These are phyloP conservation scores for Lates japonicus DNA, from an alignment of 2,797 vertebrate species.

Conservation along the genomic window DNA sequence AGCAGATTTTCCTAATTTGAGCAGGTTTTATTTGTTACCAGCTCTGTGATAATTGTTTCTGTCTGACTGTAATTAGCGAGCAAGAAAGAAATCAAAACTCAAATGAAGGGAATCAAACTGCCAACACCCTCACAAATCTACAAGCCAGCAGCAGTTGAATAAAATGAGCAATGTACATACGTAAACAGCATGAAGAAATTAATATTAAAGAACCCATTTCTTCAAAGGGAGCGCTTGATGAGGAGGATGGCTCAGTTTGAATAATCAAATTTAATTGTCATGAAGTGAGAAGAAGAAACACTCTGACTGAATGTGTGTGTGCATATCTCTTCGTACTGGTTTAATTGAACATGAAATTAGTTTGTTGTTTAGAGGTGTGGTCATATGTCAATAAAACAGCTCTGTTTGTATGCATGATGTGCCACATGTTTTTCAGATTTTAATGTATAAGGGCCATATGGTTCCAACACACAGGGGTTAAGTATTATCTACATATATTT, in stretches of 20 bases:
- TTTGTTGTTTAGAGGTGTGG: constrained; percentile 9
- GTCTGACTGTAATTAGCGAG: constrained; percentile 60
- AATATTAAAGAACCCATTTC: constrained; percentile 44
- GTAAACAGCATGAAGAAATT: constrained; percentile 36
- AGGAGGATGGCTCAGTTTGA: constrained; percentile 38
- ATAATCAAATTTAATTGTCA: constrained; percentile 56
- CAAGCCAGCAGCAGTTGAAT: constrained; percentile 48
- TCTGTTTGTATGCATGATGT: constrained; percentile 6
- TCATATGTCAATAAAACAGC: neutral
- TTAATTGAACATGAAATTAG: constrained; percentile 20
- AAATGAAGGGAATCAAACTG: constrained; percentile 54
- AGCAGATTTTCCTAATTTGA: constrained; percentile 41
- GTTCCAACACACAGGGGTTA: neutral
- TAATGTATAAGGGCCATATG: neutral
- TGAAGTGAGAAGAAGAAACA: constrained; percentile 19
- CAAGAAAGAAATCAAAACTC: constrained; percentile 62
- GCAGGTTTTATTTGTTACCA: constrained; percentile 58
- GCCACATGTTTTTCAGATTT: neutral
- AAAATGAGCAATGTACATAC: constrained; percentile 40
- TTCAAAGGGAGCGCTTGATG: constrained; percentile 49
- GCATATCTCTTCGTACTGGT: constrained; percentile 17
- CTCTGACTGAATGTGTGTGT: constrained; percentile 26
- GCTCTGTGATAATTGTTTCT: constrained; percentile 60
- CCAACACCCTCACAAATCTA: constrained; percentile 46
- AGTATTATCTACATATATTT: neutral